These are phyloP conservation scores for Semaprochilodus insignis DNA, from an alignment of 2,797 vertebrate species.

Conservation along the genomic window DNA sequence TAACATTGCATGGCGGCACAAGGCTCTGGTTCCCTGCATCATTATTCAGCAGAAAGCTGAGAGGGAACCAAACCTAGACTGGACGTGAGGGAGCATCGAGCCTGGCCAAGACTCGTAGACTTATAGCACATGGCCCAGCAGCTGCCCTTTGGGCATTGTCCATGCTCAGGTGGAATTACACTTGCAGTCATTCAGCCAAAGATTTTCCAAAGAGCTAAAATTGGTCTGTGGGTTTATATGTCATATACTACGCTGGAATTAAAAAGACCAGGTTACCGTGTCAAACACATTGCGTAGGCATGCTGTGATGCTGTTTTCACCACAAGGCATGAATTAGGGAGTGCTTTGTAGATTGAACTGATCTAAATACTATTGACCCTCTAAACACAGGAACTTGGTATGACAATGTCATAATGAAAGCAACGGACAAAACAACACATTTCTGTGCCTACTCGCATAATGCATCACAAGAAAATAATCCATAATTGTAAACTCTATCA, in stretches of 20 bases:
- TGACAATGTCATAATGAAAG: too few relatives aligned
- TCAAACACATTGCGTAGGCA: background rate
- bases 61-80: conserved; percentile 78
- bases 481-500: too few relatives aligned
- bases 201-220: conserved; percentile 65
- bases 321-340: background rate
- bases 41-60: conserved; percentile 81
- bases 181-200: conserved; percentile 65
- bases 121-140: conserved; percentile 43
- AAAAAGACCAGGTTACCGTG: conserved; percentile 28
- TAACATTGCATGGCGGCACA: conserved; percentile 64
- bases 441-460: too few relatives aligned
- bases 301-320: background rate
- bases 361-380: too few relatives aligned
- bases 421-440: too few relatives aligned
- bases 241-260: conserved; percentile 46
- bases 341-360: background rate
- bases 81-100: conserved; percentile 59
- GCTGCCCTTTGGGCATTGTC: conserved; percentile 74
- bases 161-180: conserved; percentile 79
- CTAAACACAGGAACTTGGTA: too few relatives aligned
- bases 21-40: conserved; percentile 74
- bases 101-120: conserved; percentile 45
- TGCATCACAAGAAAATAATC: too few relatives aligned
- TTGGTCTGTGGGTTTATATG: conserved; percentile 45